These are phyloP conservation scores for Chaetorhynchus papuensis DNA, from an alignment of 2,113 vertebrate genomes.

Conservation along the genomic window DNA sequence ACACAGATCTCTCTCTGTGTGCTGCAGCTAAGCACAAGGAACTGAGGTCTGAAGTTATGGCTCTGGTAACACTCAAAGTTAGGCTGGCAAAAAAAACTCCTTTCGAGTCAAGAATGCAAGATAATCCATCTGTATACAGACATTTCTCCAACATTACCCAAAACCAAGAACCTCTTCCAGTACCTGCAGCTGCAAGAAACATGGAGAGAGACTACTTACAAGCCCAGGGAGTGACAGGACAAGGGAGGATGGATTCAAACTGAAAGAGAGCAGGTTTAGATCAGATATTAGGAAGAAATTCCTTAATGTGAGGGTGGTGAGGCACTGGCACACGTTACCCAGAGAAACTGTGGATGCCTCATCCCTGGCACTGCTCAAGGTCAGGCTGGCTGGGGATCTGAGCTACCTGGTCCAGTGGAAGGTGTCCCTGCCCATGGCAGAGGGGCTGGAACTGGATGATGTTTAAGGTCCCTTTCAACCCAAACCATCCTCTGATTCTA, in stretches of 20 bases:
- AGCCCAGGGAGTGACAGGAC: neutral
- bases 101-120: neutral
- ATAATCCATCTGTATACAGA: neutral
- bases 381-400: neutral
- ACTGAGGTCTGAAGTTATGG: neutral
- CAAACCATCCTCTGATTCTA: neutral
- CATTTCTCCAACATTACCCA: neutral
- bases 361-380: neutral
- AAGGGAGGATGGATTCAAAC: neutral
- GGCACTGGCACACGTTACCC: neutral
- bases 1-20: neutral
- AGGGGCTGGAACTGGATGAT: neutral
- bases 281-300: neutral
- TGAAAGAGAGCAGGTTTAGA: neutral
- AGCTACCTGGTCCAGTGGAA: neutral
- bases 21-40: neutral
- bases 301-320: neutral
- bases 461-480: neutral
- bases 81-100: neutral
- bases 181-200: neutral
- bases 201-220: neutral
- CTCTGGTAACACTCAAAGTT: neutral
- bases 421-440: rapidly evolving
- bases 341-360: neutral
- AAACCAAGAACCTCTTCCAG: neutral